Evolutionary conservation across 2,113 vertebrate species (phyloP).

Genomic region (Romanogobio albipinnatus): DNA sequence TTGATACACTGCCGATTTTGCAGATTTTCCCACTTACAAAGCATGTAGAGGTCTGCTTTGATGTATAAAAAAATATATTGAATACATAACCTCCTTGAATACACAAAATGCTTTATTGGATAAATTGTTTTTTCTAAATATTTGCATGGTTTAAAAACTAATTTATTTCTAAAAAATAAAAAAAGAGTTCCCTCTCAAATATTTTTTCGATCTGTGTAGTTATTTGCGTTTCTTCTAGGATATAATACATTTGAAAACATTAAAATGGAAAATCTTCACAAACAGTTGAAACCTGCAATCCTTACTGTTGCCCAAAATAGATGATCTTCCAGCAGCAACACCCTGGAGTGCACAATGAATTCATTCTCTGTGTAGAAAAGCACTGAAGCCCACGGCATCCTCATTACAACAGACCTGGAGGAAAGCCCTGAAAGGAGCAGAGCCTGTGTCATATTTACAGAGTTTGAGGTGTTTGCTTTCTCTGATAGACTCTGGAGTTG

Average conservation of each 20-base stretch:
- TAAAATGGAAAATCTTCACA: not conserved
- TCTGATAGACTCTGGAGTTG: not conserved
- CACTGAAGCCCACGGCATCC: slow-evolving; percentile 66
- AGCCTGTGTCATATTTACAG: not conserved
- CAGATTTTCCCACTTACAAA: no score
- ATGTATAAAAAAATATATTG: no score
- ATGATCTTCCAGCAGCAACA: slow-evolving; percentile 96
- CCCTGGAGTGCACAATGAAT: slow-evolving; percentile 89
- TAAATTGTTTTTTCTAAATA: no score
- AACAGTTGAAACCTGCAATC: not conserved
- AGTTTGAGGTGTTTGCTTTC: slow-evolving; percentile 34
- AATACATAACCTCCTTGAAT: no score
- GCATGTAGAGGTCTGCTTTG: no score
- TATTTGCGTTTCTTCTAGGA: not conserved
- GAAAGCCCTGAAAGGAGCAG: slow-evolving; percentile 21
- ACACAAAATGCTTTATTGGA: no score
- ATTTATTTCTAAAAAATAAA: no score
- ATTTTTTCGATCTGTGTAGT: not conserved
- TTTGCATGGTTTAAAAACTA: no score
- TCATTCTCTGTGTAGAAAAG: slow-evolving; percentile 82
- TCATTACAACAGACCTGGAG: slow-evolving; percentile 39
- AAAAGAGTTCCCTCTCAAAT: not conserved
- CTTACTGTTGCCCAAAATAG: slow-evolving; percentile 69
- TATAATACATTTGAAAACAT: not conserved
- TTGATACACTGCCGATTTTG: no score